Percentiles rank a stretch among this genome's conserved stretches.
These are phyloP conservation scores for Sycophaga agraensis DNA, from an alignment of 1,140 invertebrate species.

Conservation along the genomic window DNA sequence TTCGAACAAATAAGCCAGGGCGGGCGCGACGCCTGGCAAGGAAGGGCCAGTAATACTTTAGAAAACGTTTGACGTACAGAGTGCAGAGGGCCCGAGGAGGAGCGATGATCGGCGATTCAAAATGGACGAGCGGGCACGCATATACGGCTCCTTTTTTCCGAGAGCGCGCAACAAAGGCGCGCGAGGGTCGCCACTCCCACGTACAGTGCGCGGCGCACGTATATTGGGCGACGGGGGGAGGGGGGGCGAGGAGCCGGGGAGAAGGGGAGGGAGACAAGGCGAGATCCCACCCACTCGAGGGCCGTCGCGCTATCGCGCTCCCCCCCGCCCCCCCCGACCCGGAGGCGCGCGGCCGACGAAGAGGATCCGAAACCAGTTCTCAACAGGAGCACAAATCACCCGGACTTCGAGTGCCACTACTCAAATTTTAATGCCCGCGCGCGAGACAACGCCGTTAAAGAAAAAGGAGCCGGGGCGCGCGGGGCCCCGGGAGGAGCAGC, in stretches of 20 bases:
- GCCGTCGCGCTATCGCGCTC: background rate
- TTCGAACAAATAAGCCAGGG: background rate
- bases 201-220: too few relatives aligned
- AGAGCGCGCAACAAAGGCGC: too few relatives aligned
- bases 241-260: background rate
- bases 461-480: background rate
- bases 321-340: background rate
- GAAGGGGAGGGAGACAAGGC: background rate
- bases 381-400: slow-evolving; percentile 45
- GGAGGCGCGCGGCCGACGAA: slow-evolving; percentile 29
- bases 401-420: slow-evolving; percentile 28
- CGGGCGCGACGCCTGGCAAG: background rate
- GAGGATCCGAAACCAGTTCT: slow-evolving; percentile 35
- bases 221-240: too few relatives aligned
- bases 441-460: slow-evolving; percentile 20
- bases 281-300: slow-evolving; percentile 39
- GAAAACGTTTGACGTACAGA: too few relatives aligned
- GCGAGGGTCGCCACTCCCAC: too few relatives aligned
- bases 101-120: too few relatives aligned
- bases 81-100: too few relatives aligned
- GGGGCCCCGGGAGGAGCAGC: background rate
- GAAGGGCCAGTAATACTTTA: too few relatives aligned
- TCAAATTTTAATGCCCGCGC: slow-evolving; percentile 40
- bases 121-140: too few relatives aligned
- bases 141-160: too few relatives aligned